Percentiles rank a stretch among this genome's conserved stretches.
phyloP scores from a whole-genome alignment of 2,888 invertebrate genomes.

The Drosophila suboccidentalis region DNA sequence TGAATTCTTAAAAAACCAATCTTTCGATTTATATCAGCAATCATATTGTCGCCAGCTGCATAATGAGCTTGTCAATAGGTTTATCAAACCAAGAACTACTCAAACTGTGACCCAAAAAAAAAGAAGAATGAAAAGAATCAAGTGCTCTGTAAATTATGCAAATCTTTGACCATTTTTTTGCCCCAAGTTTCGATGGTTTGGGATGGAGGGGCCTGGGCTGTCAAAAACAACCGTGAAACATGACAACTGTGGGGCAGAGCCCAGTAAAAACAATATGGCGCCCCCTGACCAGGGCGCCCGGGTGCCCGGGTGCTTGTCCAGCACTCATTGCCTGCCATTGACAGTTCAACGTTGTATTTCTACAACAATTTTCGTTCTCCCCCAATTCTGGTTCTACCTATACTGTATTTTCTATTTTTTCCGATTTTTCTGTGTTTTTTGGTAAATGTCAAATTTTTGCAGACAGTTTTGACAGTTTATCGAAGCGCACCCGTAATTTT shows the following conservation, averaged over 20 bases:
- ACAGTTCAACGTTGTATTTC: constrained; percentile 75
- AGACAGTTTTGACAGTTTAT: constrained; percentile 81
- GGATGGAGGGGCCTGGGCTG: constrained; percentile 44
- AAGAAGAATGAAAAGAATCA: constrained; percentile 47
- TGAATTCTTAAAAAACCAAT: background rate
- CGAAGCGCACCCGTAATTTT: constrained; percentile 77
- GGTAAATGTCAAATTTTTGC: constrained; percentile 77
- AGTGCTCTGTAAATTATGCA: constrained; percentile 77
- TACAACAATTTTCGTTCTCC: constrained; percentile 36
- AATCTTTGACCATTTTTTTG: constrained; percentile 66
- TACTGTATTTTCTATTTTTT: constrained; percentile 35
- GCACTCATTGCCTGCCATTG: constrained; percentile 67
- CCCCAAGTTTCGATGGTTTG: constrained; percentile 8
- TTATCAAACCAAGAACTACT: constrained; percentile 72
- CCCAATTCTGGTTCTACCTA: constrained; percentile 33
- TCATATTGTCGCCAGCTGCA: constrained; percentile 35
- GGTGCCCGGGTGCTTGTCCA: constrained; percentile 45
- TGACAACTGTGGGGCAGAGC: constrained; percentile 63
- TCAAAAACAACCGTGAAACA: constrained; percentile 78
- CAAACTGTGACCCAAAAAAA: constrained; percentile 57
- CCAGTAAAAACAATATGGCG: constrained; percentile 78
- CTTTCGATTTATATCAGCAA: constrained; percentile 10
- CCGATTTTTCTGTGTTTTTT: constrained; percentile 19
- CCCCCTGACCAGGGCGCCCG: constrained; percentile 47
- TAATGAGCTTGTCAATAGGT: constrained; percentile 77